Conservation (phyloP, 2,797 vertebrate species). For the Otus scops region DNA sequence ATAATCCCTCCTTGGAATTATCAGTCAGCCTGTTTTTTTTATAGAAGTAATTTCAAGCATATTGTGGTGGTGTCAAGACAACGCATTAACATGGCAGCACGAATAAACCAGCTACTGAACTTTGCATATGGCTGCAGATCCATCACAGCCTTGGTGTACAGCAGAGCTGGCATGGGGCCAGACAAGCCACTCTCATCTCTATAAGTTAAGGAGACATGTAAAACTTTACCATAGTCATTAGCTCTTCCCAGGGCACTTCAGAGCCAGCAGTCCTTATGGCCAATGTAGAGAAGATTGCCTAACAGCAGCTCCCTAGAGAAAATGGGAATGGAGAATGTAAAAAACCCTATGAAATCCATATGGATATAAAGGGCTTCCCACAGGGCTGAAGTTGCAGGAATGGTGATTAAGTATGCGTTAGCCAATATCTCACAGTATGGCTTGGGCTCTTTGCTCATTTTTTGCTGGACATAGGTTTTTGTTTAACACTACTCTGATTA, state of each 20-base stretch:
- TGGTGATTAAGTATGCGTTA: background rate
- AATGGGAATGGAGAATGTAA: background rate
- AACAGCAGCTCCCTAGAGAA: background rate
- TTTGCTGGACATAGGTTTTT: background rate
- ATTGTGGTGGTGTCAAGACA: background rate
- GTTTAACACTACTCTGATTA: background rate
- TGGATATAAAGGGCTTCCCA: background rate
- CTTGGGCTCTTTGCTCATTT: background rate
- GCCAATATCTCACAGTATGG: background rate
- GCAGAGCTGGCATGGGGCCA: background rate
- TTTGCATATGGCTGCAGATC: background rate
- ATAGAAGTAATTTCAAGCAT: background rate
- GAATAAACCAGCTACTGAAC: background rate
- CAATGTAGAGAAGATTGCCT: rapidly evolving
- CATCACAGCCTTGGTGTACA: rapidly evolving
- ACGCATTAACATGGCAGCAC: background rate
- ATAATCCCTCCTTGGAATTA: background rate
- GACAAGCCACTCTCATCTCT: background rate
- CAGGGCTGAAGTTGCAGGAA: background rate
- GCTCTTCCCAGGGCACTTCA: background rate
- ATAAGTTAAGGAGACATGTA: rapidly evolving
- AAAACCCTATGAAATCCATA: background rate
- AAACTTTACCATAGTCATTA: background rate
- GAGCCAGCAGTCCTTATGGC: background rate
- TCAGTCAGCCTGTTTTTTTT: background rate